Conservation (phyloP, 1,140 invertebrate genomes). For the Andricus grossulariae region DNA sequence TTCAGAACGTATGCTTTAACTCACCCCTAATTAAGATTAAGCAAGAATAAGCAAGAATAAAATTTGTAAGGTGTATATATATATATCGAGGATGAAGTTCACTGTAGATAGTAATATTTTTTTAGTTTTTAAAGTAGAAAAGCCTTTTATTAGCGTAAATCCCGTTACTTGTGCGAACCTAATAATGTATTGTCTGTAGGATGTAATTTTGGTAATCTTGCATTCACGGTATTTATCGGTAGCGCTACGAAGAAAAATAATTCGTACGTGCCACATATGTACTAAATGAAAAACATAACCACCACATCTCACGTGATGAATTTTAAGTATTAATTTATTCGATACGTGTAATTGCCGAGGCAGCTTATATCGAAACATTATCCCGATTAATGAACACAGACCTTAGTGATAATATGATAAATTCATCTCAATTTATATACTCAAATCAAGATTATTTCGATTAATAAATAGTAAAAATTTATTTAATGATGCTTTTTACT, state of each 20-base stretch:
- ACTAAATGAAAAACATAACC: conserved; percentile 47
- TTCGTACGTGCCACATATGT: conserved; percentile 59
- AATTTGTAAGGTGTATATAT: conserved; percentile 52
- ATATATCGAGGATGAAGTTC: conserved; percentile 27
- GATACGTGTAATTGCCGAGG: conserved; percentile 57
- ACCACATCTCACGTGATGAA: conserved; percentile 43
- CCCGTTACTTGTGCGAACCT: conserved; percentile 39
- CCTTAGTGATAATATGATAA: conserved; percentile 45
- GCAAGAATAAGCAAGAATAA: conserved; percentile 31
- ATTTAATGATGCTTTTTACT: background rate
- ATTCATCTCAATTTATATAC: conserved; percentile 44
- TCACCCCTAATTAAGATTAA: background rate
- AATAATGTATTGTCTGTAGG: conserved; percentile 4
- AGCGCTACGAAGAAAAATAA: conserved; percentile 42
- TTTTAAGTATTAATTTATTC: conserved; percentile 64
- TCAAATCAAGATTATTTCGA: conserved; percentile 42
- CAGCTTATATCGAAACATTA: conserved; percentile 60
- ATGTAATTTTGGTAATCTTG: background rate
- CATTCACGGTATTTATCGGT: conserved; percentile 6
- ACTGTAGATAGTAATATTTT: conserved; percentile 58
- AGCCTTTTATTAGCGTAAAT: conserved; percentile 44
- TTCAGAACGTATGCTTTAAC: conserved; percentile 23
- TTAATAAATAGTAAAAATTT: conserved; percentile 47
- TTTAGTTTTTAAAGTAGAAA: conserved; percentile 48
- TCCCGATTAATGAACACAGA: conserved; percentile 52